phyloP scores from a whole-genome alignment of 2,888 invertebrate species.

The Leptarthrus brevirostris region DNA sequence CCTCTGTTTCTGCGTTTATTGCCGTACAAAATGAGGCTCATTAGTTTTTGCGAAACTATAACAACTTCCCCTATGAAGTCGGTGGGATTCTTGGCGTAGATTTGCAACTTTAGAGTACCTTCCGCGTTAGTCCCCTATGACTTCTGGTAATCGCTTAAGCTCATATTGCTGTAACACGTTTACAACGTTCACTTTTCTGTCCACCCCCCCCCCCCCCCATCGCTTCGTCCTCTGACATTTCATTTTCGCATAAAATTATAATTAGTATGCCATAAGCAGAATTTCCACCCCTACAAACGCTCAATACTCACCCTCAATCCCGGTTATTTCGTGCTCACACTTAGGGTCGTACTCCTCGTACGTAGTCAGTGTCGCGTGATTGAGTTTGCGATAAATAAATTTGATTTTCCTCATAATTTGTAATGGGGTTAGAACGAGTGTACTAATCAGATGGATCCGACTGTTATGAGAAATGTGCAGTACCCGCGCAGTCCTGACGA shows the following conservation, averaged over 20 bases:
- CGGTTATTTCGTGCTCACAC: conserved; percentile 1
- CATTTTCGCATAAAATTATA: conserved; percentile 41
- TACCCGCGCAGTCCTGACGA: neutral
- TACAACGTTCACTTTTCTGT: neutral
- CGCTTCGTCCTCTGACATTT: conserved; percentile 3
- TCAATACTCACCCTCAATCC: neutral
- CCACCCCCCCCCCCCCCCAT: neutral
- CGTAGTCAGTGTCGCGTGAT: conserved; percentile 43
- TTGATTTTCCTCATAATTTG: conserved; percentile 43
- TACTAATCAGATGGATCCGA: conserved; percentile 18
- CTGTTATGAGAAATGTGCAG: conserved; percentile 12
- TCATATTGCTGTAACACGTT: conserved; percentile 25
- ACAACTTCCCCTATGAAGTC: conserved; percentile 32
- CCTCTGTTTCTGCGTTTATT: conserved; percentile 25
- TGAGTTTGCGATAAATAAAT: conserved; percentile 49
- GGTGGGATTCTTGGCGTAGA: neutral
- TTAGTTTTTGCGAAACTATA: conserved; percentile 23
- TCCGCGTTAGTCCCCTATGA: neutral
- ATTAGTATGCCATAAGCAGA: conserved; percentile 36
- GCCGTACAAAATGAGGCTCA: conserved; percentile 25
- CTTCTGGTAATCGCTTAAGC: neutral
- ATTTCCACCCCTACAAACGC: neutral
- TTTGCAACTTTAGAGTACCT: neutral
- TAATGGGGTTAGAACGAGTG: conserved; percentile 31
- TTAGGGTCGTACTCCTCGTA: too few species aligned